phyloP scores from a whole-genome alignment of 1,140 invertebrate genomes.

The Drosophila equinoxialis region DNA sequence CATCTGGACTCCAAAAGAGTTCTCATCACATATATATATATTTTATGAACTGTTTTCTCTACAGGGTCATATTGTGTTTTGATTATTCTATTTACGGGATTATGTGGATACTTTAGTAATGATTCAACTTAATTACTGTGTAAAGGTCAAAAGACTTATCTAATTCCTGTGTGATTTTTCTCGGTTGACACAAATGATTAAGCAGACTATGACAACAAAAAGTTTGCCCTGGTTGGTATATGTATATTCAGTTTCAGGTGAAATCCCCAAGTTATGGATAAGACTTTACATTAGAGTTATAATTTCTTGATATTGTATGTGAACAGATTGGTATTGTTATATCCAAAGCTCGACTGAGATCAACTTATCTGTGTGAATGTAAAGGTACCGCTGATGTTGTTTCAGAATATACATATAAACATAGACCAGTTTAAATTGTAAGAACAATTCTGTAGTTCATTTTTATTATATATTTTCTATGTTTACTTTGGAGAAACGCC shows the following conservation, averaged over 20 bases:
- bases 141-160: neutral
- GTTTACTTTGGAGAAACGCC: neutral
- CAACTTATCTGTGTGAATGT: neutral
- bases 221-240: neutral
- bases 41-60: neutral
- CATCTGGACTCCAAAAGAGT: neutral
- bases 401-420: no score
- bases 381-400: no score
- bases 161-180: neutral
- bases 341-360: neutral
- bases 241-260: neutral
- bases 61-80: neutral
- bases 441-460: neutral
- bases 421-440: neutral
- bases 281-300: neutral
- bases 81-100: neutral
- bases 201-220: neutral
- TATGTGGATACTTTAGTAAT: neutral
- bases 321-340: no score
- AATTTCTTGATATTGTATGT: neutral
- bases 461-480: neutral
- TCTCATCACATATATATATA: neutral
- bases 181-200: neutral
- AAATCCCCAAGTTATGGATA: neutral
- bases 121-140: neutral